Base-by-base conservation (phyloP, 2,797 vertebrate species). In the Myotis pilosus region DNA sequence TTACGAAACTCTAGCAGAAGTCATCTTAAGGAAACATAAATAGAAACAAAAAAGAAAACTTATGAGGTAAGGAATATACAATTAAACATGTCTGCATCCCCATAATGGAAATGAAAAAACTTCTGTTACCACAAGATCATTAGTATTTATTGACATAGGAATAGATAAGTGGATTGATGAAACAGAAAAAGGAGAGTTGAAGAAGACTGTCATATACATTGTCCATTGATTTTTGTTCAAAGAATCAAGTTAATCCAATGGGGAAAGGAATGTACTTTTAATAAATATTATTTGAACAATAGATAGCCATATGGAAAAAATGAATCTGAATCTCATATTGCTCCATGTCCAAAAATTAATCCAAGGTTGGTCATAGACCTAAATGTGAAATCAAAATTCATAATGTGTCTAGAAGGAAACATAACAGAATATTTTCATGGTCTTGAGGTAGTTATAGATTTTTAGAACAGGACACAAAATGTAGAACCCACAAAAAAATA, bases 171-270 rank as follows among this genome's bases (percentile, higher is more conserved):
- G 15, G 17, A 25, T 22, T 20, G 3, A 17, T 0, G 19, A 30
- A 44, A 13, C 19, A 36, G 33, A 36, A 38, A 0, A 23, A 25
- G 20, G 2, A n/a, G 20, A 5, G 2, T 1, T 2, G 19, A 41
- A 53, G 5, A 17, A 11, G 6, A 1, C 1, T 6, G 19, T 30
- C 76, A 30, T 11, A 17, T 5, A 12, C 2, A 1, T 4, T 10
- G 25, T 20, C 28, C 0, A 0, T 4, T 60, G 57, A 47, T 16
- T 38, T 78, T 41, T 66, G 9, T 33, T 11, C 9, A 11, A 47
- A 72, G 19, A 6, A 15, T 20, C 41, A 69, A 6, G 8, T 10
- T 36, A n/a, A 23, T 20, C 7, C 47, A 83, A 10, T 0, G 25
- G 8, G 6, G 36, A 17, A 28, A 44, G 44, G 13, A 64, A 85